phyloP scores from a whole-genome alignment of 2,113 vertebrate genomes.

The Rana temporaria region DNA sequence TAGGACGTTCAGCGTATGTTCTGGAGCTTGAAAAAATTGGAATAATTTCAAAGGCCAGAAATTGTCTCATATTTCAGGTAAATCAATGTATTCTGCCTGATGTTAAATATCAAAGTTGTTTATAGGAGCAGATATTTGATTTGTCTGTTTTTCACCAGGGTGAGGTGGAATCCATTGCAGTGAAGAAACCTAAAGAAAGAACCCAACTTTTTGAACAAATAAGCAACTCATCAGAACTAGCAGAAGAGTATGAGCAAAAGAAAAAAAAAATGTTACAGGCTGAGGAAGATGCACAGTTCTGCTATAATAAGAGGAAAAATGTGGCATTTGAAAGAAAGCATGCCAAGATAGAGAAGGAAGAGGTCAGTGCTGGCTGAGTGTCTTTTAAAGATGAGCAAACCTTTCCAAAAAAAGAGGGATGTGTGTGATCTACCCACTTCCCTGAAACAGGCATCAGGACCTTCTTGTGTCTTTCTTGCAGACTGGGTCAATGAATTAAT shows the following conservation, averaged over 20 bases:
- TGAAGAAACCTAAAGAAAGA: slow-evolving; percentile 90
- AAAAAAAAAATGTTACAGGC: slow-evolving; percentile 81
- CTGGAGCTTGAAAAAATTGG: slow-evolving; percentile 84
- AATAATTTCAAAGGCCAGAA: slow-evolving; percentile 86
- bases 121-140: too few species aligned
- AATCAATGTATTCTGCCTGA: slow-evolving; percentile 36
- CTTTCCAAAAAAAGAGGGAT: too few species aligned
- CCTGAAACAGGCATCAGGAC: too few species aligned
- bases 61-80: slow-evolving; percentile 95
- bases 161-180: slow-evolving; percentile 88
- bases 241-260: slow-evolving; percentile 82
- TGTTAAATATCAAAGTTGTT: too few species aligned
- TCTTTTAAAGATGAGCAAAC: too few species aligned
- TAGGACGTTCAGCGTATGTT: slow-evolving; percentile 77
- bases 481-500: too few species aligned
- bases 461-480: too few species aligned
- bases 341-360: slow-evolving; percentile 83
- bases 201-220: slow-evolving; percentile 90
- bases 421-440: too few species aligned
- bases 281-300: slow-evolving; percentile 86
- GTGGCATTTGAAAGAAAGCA: slow-evolving; percentile 83
- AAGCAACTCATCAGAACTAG: slow-evolving; percentile 82
- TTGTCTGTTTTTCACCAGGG: slow-evolving; percentile 73
- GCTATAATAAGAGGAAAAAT: slow-evolving; percentile 88
- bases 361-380: slow-evolving; percentile 71